Conservation (phyloP, 1,140 invertebrate species). For the Drosophila busckii region DNA sequence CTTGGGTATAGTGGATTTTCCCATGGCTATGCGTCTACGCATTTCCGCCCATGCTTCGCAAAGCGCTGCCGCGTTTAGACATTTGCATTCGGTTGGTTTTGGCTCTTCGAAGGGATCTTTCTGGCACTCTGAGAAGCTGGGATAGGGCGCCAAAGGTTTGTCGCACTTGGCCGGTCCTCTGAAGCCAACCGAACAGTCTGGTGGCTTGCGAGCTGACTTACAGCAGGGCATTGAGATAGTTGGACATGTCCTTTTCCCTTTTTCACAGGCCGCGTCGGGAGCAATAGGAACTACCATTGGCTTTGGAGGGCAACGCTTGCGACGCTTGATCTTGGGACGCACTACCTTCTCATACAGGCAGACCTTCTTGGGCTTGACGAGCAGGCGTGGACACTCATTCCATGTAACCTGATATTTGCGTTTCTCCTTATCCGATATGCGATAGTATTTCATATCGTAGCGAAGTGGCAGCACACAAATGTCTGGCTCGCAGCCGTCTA, state of each 20-base stretch:
- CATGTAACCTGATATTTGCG: constrained; percentile 59
- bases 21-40: constrained; percentile 23
- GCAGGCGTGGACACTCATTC: constrained; percentile 51
- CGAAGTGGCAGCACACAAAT: constrained; percentile 2
- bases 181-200: constrained; percentile 4
- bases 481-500: constrained; percentile 1
- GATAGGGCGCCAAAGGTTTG: constrained; percentile 46
- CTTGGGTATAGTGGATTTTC: neutral
- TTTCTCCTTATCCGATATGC: constrained; percentile 47
- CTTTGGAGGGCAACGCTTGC: constrained; percentile 16
- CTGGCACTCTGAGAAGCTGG: constrained; percentile 46
- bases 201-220: constrained; percentile 6
- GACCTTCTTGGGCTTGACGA: constrained; percentile 60
- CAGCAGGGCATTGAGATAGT: constrained; percentile 40
- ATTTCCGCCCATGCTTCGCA: constrained; percentile 29
- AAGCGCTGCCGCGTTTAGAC: constrained; percentile 1
- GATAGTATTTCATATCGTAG: constrained; percentile 47
- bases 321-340: constrained; percentile 22
- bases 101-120: neutral
- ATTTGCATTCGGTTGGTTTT: constrained; percentile 31
- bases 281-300: neutral
- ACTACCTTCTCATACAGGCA: constrained; percentile 26
- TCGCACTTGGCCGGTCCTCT: constrained; percentile 6
- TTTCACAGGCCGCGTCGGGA: neutral
- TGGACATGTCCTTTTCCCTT: constrained; percentile 6